Base-by-base conservation (phyloP, 2,888 invertebrate species). In the Drosophila pegasa region DNA sequence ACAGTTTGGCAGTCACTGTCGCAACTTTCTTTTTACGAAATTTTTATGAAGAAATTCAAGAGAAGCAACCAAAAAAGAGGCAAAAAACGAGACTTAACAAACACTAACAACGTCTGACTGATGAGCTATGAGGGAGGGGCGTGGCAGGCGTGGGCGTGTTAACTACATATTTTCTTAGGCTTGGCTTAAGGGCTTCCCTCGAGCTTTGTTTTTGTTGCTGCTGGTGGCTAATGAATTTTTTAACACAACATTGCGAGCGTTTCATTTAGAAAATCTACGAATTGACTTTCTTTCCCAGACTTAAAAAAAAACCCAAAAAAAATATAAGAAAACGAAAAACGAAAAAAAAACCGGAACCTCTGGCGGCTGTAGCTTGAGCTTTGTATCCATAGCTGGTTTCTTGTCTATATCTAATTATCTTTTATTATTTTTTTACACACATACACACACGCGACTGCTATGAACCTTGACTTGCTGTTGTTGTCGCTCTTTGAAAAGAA, bases 11-110 rank as follows among this genome's bases (percentile, higher is more conserved):
- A 87, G 82, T 51, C 67, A 81, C 65, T 81, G 79, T 47, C 57
- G 61, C 64, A 80, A 78, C 78, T 78, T 78, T 83, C 84, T 80
- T 82, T 82, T 82, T 71, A 77, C 78, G 50, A 82, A 86, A 83
- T 84, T 72, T 73, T 82, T 80, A 75, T 86, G 67, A 70, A 82
- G 87, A 82, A 82, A 82, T 71, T 81, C 54, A 22, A 58, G 55
- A 71, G 60, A 77, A 69, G 50, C 64, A 68, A 68, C 60, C 59
- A 58, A 76, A 70, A 81, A 66, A 75, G 31, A 47, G 33, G 58
- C n/a, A 12, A 37, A 22, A 47, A 48, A 45, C 16, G n/a, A 35
- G 25, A 2, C 8, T 35, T 37, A 27, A 43, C 22, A 25, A 38
- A 56, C 52, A 41, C 8, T 22, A 52, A 45, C 33, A 51, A 59